These are phyloP conservation scores for Drosophila ficusphila DNA, from an alignment of 1,140 invertebrate genomes.

Conservation along the genomic window DNA sequence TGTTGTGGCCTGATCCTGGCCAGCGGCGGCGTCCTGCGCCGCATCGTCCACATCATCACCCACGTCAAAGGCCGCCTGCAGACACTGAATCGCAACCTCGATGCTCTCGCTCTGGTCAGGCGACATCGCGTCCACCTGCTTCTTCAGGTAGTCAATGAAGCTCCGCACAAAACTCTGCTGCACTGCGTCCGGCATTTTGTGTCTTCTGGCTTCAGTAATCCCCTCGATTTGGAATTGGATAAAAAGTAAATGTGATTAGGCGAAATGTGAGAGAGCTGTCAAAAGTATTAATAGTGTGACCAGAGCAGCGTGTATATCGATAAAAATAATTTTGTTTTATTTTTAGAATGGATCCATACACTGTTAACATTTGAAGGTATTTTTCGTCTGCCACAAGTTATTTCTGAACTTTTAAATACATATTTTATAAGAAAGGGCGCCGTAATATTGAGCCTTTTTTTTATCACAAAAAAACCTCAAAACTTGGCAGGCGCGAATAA, in stretches of 20 bases:
- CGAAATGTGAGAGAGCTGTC: conserved; percentile 17
- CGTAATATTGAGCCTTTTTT: too few species aligned
- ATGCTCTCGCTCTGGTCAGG: conserved; percentile 91
- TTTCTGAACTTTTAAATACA: too few species aligned
- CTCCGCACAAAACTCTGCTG: conserved; percentile 75
- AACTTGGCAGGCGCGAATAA: too few species aligned
- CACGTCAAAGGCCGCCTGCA: conserved; percentile 92
- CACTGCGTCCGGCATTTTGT: conserved; percentile 73
- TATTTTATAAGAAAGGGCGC: too few species aligned
- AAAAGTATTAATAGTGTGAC: not conserved
- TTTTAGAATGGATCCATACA: too few species aligned
- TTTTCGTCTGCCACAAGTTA: too few species aligned
- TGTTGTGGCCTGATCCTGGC: conserved; percentile 23
- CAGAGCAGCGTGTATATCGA: not conserved
- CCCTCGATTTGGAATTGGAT: not conserved
- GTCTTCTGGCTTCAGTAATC: not conserved
- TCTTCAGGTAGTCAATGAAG: conserved; percentile 78
- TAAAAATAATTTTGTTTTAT: too few species aligned
- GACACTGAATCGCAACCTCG: conserved; percentile 91
- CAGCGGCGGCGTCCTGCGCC: conserved; percentile 6
- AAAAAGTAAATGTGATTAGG: conserved; percentile 29
- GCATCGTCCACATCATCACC: conserved; percentile 84
- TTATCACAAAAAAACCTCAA: too few species aligned
- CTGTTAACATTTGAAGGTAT: too few species aligned
- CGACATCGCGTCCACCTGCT: conserved; percentile 73